Conservation (phyloP, 2,797 vertebrate genomes). For the Pitangus sulphuratus region DNA sequence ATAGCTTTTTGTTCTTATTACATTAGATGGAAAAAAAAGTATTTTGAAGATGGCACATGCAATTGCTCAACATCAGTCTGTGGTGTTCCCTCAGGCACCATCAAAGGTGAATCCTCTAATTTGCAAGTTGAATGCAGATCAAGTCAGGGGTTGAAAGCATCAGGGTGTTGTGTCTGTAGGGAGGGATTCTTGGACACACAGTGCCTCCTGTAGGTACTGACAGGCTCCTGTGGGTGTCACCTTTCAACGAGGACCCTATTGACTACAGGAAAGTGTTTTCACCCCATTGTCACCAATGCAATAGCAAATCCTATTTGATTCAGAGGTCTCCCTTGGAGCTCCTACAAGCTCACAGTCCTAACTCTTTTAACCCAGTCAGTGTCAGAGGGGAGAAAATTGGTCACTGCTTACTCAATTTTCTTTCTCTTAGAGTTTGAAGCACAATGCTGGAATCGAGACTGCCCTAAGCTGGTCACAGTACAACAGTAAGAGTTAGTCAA, state of each 20-base stretch:
- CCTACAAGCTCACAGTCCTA: neutral
- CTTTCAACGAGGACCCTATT: neutral
- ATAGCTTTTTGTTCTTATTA: neutral
- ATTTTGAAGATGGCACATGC: neutral
- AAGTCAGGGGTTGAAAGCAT: neutral
- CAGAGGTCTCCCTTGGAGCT: neutral
- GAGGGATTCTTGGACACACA: neutral
- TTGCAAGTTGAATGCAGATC: neutral
- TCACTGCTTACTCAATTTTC: neutral
- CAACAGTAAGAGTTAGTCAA: neutral
- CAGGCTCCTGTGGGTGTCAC: neutral
- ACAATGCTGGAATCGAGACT: neutral
- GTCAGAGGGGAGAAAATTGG: neutral
- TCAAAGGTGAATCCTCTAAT: neutral
- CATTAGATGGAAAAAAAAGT: neutral
- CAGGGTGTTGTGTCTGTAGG: neutral
- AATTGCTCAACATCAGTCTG: neutral
- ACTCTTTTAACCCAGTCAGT: neutral
- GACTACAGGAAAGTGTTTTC: accelerated
- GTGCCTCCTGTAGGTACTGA: neutral
- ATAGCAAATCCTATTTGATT: accelerated
- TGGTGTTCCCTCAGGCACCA: neutral
- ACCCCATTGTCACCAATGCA: neutral
- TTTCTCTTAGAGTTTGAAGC: neutral
- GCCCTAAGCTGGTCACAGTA: neutral